phyloP scores from a whole-genome alignment of 2,797 vertebrate genomes.

The Halcyon chelicuti region DNA sequence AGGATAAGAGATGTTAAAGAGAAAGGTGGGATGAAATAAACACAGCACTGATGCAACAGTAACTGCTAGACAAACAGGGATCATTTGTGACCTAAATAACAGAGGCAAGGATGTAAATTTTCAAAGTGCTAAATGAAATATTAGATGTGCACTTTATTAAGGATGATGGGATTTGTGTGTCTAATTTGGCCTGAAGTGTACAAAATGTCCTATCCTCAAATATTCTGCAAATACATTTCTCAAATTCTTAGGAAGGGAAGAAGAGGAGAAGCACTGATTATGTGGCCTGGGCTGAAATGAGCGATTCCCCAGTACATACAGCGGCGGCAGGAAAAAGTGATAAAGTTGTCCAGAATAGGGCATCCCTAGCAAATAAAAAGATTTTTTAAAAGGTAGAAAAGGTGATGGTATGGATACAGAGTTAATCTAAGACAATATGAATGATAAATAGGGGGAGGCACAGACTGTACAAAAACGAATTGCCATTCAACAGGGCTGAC shows the following conservation, averaged over 20 bases:
- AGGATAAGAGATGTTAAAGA: background rate
- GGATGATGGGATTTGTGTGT: background rate
- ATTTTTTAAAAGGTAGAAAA: background rate
- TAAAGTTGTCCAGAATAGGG: background rate
- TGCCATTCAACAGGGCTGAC: background rate
- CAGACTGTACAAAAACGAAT: background rate
- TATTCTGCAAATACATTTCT: conserved; percentile 6
- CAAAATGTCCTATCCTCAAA: background rate
- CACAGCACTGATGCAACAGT: background rate
- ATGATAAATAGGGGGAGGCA: background rate
- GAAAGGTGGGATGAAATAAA: background rate
- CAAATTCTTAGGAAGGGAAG: background rate
- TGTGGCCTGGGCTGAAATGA: background rate
- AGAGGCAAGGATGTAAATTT: background rate
- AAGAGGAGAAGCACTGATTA: background rate
- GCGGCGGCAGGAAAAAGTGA: background rate
- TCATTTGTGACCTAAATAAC: conserved; percentile 21
- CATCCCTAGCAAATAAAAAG: background rate
- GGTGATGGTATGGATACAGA: background rate
- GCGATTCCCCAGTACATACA: background rate
- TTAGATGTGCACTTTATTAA: background rate
- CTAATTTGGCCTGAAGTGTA: conserved; percentile 9
- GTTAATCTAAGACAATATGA: background rate
- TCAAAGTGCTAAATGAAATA: background rate
- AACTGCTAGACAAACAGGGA: background rate